Percentiles rank a stretch among this genome's conserved stretches.
Conservation (phyloP, 1,140 invertebrate species). For the Doryteuthis pealeii region DNA sequence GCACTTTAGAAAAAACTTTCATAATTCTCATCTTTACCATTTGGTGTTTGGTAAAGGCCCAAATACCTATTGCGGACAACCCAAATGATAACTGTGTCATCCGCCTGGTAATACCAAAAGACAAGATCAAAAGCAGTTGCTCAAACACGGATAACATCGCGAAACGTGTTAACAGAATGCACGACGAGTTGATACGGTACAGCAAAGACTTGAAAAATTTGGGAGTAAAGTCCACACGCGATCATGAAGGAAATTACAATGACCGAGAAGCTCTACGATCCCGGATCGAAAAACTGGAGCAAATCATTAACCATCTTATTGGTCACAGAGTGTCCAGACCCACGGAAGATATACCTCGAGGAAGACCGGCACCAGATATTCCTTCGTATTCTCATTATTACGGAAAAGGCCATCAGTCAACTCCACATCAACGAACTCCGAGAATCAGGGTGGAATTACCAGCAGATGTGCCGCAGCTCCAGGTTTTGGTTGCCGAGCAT, state of each 20-base stretch:
- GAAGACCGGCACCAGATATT: constrained; percentile 8
- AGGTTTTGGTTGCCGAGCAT: background rate
- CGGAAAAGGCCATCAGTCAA: constrained; percentile 2
- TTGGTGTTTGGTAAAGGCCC: no score
- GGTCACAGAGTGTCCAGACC: background rate
- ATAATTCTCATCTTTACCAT: no score
- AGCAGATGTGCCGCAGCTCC: background rate
- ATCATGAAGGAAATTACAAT: constrained; percentile 17
- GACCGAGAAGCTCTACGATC: constrained; percentile 12
- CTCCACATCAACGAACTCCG: no score
- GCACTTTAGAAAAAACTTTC: no score
- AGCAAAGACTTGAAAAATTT: constrained; percentile 30
- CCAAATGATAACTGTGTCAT: constrained; percentile 39
- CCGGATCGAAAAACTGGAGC: background rate
- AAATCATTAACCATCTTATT: background rate
- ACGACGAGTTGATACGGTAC: constrained; percentile 30
- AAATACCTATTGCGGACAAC: no score
- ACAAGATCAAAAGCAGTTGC: constrained; percentile 46
- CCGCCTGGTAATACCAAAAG: constrained; percentile 45
- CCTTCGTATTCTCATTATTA: background rate
- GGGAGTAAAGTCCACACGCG: constrained; percentile 22
- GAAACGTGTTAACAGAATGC: constrained; percentile 27
- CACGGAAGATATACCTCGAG: background rate
- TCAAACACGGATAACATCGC: constrained; percentile 25
- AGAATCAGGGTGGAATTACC: background rate